Evolutionary conservation across 1,140 invertebrate species (phyloP), one percentile per base, ranked within the genome.

Genomic region (Orchesella cincta): DNA sequence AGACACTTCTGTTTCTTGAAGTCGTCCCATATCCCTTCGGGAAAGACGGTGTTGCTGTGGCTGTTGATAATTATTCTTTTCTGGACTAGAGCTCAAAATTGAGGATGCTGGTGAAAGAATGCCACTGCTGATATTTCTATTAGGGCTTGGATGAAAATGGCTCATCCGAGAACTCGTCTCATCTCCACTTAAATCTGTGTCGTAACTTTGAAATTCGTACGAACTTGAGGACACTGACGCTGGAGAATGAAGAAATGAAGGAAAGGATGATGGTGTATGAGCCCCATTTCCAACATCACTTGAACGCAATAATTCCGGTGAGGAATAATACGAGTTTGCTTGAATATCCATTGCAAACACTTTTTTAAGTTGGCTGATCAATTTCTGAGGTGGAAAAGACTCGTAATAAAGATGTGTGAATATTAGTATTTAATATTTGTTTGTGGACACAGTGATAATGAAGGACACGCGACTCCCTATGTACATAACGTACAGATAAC

Each of bases 1-100:
- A 34, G 46, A 34, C 3, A 57, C 36, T 72, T 80, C 75, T 23
- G 34, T 29, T 54, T 76, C 70, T 52, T 73, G 33, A 31, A 64
- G 18, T 28, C 46, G 8, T 8, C 23, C 18, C 46, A 34, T 29
- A 33, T 33, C 33, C 31, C 62, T 29, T 23, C 62, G 29, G 23
- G 62, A 67, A 8, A 67, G 29, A 36, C 26, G 73, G 12, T 28
- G 18, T 31, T 8, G 73, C 1, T 1, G 2, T 20, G 34, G 34
- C 26, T 34, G 33, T 29, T 28, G 62, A 62, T 23, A 75, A 28
- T 36, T 39, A 46, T 14, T 18, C 16, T 57, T 23, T 18, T 57
- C 39, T 12, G 39, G 39, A 46, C 28, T 18, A 14, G 16, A 29
- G 31, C 28, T 35, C 18, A 31, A 35, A 71, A n/a, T 71, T 28